phyloP scores from a whole-genome alignment of 2,113 vertebrate species.

The Oncorhynchus kisutch region DNA sequence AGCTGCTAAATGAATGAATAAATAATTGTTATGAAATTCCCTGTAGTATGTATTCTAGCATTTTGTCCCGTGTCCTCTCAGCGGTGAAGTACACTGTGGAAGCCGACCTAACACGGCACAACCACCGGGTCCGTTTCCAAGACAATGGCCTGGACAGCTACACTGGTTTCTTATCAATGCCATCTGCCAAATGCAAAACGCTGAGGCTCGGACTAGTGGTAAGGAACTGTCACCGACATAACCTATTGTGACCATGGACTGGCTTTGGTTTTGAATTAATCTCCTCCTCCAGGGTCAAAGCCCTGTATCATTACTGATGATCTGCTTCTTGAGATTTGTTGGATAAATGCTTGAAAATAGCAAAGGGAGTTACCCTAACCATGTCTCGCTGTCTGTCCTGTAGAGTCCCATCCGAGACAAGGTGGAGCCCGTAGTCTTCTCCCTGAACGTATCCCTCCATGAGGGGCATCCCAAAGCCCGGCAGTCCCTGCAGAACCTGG shows the following conservation, averaged over 20 bases:
- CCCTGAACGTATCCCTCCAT: conserved; percentile 77
- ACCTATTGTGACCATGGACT: neutral
- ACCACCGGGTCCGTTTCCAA: conserved; percentile 78
- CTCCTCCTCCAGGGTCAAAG: no score
- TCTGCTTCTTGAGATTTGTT: no score
- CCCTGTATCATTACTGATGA: no score
- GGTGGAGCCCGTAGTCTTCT: conserved; percentile 83
- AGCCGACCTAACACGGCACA: conserved; percentile 78
- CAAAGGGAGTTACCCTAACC: no score
- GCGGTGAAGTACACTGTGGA: conserved; percentile 79
- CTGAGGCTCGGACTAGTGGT: conserved; percentile 80
- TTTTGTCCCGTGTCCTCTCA: conserved; percentile 44
- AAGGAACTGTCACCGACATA: conserved; percentile 45
- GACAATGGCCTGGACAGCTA: conserved; percentile 56
- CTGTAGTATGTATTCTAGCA: no score
- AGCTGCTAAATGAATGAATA: no score
- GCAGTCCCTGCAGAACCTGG: conserved; percentile 64
- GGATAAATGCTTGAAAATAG: no score
- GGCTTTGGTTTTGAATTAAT: no score
- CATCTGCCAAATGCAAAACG: conserved; percentile 61
- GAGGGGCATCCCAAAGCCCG: conserved; percentile 54
- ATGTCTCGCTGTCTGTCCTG: conserved; percentile 1
- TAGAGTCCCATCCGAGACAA: conserved; percentile 77
- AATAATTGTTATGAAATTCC: no score
- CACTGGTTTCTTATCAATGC: conserved; percentile 73